A percentile compares a stretch with the other conserved stretches of the same genome.
phyloP scores from a whole-genome alignment of 2,797 vertebrate species.

The Epinephelus malabaricus region DNA sequence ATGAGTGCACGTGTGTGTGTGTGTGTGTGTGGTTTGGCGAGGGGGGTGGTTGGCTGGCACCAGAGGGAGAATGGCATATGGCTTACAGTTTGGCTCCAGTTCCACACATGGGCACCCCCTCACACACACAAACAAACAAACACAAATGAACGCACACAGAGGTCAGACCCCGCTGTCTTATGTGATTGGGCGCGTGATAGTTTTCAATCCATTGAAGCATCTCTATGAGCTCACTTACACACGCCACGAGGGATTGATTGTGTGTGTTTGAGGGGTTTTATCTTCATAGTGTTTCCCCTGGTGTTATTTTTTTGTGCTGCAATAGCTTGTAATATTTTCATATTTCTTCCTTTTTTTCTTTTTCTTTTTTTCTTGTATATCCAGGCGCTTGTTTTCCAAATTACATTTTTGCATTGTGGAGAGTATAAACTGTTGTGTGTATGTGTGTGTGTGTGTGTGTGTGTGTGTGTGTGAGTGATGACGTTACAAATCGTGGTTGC shows the following conservation, averaged over 20 bases:
- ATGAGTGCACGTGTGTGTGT: neutral
- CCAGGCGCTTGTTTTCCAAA: slow-evolving; percentile 38
- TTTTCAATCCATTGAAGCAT: slow-evolving; percentile 68
- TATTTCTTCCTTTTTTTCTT: slow-evolving; percentile 13
- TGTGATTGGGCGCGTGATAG: slow-evolving; percentile 51
- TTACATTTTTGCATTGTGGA: slow-evolving; percentile 25
- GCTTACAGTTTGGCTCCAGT: slow-evolving; percentile 82
- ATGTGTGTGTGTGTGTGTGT: slow-evolving; percentile 35
- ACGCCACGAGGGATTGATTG: slow-evolving; percentile 54
- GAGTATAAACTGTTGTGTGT: slow-evolving; percentile 34
- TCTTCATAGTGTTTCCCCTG: slow-evolving; percentile 50
- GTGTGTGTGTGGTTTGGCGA: slow-evolving; percentile 6
- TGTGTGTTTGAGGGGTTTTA: slow-evolving; percentile 58
- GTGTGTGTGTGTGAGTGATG: slow-evolving; percentile 47
- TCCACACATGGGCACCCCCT: slow-evolving; percentile 65
- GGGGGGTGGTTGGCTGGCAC: slow-evolving; percentile 66
- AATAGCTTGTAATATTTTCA: slow-evolving; percentile 66
- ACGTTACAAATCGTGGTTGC: slow-evolving; percentile 48
- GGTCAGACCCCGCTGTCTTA: slow-evolving; percentile 59
- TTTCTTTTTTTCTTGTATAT: slow-evolving; percentile 34
- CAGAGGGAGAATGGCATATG: slow-evolving; percentile 82
- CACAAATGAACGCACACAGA: slow-evolving; percentile 59
- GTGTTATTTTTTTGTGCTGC: slow-evolving; percentile 59
- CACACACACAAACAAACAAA: slow-evolving; percentile 10
- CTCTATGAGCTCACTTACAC: slow-evolving; percentile 71